Evolutionary conservation across 2,888 invertebrate species (phyloP), one percentile per base, ranked within the genome.

Genomic region (Rhagium mordax): DNA sequence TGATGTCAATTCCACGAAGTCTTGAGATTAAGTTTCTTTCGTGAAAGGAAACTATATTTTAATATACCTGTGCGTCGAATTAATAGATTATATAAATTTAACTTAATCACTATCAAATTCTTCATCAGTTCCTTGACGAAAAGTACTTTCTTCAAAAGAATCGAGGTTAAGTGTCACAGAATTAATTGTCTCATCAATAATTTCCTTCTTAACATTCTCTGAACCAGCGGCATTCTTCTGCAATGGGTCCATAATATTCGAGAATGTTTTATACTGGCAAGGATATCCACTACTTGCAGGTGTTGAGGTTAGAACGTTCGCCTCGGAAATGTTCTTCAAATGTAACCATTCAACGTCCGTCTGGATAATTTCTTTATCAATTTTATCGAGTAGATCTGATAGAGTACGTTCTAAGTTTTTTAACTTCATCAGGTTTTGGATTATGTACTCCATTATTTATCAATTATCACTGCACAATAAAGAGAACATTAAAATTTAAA

Each of bases 321-420:
- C 57, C 24, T 76, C 74, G 24, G 74, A 75, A 15, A 80, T 67
- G 70, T 70, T 79, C 71, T 79, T 81, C 53, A 84, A 72, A 66
- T 84, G 81, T 71, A 83, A 70, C 83, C 82, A 84, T 78, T 84
- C 83, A 2, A 84, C 74, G 47, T 83, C 82, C 0, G 81, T 84
- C 59, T 82, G 74, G 15, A 78, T 80, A 20, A 83, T 82, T 79
- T 83, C 83, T 60, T 74, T 78, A 61, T 84, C 79, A 13, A 83
- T 77, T 74, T 81, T 82, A 13, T 79, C 71, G 15, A 83, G 60
- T 21, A 82, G 21, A n/a, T 61, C 68, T 47, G 66, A 61, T 16
- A 83, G 71, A 18, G 70, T 73, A 62, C 70, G 41, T 71, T 82
- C 82, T 13, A 80, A 55, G 16, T 68, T 48, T 74, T 77, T 79